Evolutionary conservation across 2,888 invertebrate species (phyloP).

Genomic region (Metacarcinus magister): DNA sequence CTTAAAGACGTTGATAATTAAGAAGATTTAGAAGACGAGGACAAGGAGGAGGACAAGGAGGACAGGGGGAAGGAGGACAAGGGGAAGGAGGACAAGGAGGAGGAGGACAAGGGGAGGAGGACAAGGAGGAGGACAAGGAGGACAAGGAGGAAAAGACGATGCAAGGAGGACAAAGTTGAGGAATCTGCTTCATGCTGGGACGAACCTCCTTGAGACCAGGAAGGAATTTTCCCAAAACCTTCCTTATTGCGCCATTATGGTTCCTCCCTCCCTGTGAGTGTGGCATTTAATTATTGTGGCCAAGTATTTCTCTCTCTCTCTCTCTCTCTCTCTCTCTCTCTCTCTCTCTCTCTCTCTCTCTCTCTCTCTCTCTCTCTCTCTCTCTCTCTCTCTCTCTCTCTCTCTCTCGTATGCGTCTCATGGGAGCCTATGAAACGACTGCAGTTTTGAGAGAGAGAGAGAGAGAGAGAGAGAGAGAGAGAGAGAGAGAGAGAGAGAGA

Average conservation of each 20-base stretch:
- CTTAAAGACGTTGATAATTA: no score
- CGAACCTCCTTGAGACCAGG: background rate
- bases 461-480: background rate
- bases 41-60: background rate
- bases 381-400: conserved; percentile 15
- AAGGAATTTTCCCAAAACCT: conserved; percentile 29
- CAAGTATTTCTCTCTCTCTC: background rate
- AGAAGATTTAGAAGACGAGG: background rate
- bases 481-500: background rate
- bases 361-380: conserved; percentile 34
- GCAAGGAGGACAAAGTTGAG: background rate
- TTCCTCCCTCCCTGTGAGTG: background rate
- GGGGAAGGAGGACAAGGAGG: background rate
- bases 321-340: conserved; percentile 43
- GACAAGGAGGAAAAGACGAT: background rate
- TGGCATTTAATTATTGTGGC: conserved; percentile 1
- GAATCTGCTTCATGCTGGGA: background rate
- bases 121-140: background rate
- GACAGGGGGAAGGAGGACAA: background rate
- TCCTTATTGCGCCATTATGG: conserved; percentile 15
- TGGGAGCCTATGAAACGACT: background rate
- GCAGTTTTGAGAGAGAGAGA: background rate
- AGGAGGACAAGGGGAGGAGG: background rate
- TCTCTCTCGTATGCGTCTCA: background rate
- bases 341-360: conserved; percentile 27